phyloP scores from a whole-genome alignment of 2,888 invertebrate genomes.

The Aphodius granarius region DNA sequence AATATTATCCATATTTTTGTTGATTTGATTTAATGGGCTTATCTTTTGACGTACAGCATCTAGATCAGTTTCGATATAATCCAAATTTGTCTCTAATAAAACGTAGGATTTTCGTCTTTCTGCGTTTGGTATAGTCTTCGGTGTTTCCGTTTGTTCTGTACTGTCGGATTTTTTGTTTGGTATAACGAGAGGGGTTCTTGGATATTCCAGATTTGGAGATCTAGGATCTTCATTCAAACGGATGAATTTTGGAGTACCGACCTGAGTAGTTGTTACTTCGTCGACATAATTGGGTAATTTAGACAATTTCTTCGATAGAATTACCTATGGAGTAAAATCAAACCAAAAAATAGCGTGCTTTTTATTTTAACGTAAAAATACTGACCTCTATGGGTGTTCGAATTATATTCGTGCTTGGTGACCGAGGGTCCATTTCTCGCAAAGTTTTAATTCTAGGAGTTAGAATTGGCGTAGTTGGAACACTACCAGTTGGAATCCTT shows the following conservation, averaged over 20 bases:
- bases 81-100: constrained; percentile 65
- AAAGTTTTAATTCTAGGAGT: constrained; percentile 35
- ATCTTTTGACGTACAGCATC: constrained; percentile 43
- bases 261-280: not conserved
- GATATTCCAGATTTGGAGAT: constrained; percentile 62
- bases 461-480: constrained; percentile 36
- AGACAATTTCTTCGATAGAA: not conserved
- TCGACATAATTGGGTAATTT: not conserved
- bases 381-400: constrained; percentile 64
- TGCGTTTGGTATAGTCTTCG: constrained; percentile 43
- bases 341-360: not conserved
- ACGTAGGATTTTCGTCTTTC: constrained; percentile 51
- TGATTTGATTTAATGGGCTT: constrained; percentile 23
- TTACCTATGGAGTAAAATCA: not conserved
- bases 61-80: constrained; percentile 58
- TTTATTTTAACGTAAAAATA: constrained; percentile 9
- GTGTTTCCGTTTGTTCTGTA: not conserved
- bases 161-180: constrained; percentile 11
- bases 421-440: constrained; percentile 58
- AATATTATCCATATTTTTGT: not conserved
- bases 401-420: constrained; percentile 61
- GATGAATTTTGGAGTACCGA: not conserved
- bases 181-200: constrained; percentile 59
- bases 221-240: constrained; percentile 53
- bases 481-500: constrained; percentile 24